Base-by-base conservation (phyloP, 2,888 invertebrate species). In the Keiferia lycopersicella region DNA sequence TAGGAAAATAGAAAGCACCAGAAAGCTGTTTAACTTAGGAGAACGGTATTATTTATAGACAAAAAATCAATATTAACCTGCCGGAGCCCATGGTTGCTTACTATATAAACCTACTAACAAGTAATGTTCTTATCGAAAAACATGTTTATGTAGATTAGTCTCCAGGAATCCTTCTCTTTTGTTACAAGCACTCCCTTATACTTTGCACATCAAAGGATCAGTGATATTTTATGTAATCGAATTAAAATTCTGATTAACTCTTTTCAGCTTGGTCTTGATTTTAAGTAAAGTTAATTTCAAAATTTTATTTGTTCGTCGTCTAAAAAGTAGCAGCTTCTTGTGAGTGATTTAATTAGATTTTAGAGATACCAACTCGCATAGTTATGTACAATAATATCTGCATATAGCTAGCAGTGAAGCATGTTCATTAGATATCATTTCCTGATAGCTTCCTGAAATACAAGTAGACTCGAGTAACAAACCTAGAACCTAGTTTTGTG, bases 211-310 rank as follows among this genome's bases (percentile, higher is more conserved):
- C 77, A 80, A 80, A 79, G 79, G 81, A 83, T 82, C 79, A 83
- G 83, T 74, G 76, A 80, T 78, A 73, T 80, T 80, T 82, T 83
- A 76, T 65, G 79, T 81, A 79, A 80, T 75, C 75, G 73, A 79
- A 86, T 80, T 83, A 75, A 62, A 86, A 91, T 91, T 91, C 91
- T 91, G 84, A 92, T 89, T 91, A 91, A 91, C 92, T 92, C 91
- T 89, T 91, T 91, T 91, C 91, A 91, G 92, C 92, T 92, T 92
- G 92, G 91, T 92, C 92, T 92, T 92, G 91, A 86, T 90, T 91
- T 34, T 91, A 76, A 61, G 80, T 79, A 84, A 80, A 85, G 79
- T 81, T 84, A 84, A 75, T 78, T 82, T 86, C 83, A 70, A 71
- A 75, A 73, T 81, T 85, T 79, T 67, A 77, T 81, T 80, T 77